Conservation (phyloP, 2,113 vertebrate species). For the Rhadina sibilatrix region DNA sequence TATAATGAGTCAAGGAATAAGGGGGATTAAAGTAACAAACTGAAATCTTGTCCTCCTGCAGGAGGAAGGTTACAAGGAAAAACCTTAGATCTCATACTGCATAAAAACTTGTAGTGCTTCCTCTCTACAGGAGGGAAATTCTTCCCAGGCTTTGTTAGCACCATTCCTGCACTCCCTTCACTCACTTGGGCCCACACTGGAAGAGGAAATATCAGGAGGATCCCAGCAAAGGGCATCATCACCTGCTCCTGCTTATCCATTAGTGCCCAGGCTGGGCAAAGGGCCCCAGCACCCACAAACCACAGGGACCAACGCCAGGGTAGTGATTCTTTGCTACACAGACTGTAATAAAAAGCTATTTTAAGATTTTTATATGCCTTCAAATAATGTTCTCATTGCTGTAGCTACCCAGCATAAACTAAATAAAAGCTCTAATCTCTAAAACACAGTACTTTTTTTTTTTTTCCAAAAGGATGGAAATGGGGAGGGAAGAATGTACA, state of each 20-base stretch:
- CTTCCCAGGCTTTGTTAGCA: not conserved
- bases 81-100: not conserved
- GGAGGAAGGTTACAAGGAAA: not conserved
- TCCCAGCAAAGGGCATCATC: not conserved
- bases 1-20: not conserved
- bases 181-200: not conserved
- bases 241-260: not conserved
- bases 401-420: not conserved
- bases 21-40: not conserved
- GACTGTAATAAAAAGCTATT: not conserved
- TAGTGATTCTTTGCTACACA: not conserved
- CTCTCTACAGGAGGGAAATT: not conserved
- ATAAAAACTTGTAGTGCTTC: not conserved
- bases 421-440: conserved; percentile 19
- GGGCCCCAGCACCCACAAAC: not conserved
- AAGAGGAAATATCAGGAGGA: not conserved
- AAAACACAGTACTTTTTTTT: not conserved
- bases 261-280: not conserved
- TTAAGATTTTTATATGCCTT: not conserved
- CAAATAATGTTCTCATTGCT: not conserved
- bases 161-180: not conserved
- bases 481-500: not conserved
- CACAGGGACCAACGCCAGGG: not conserved
- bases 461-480: not conserved
- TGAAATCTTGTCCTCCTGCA: not conserved